Percentiles rank a stretch among this genome's conserved stretches.
These are phyloP conservation scores for Amblyopsis hoosieri DNA, from an alignment of 2,797 vertebrate genomes.

Conservation along the genomic window DNA sequence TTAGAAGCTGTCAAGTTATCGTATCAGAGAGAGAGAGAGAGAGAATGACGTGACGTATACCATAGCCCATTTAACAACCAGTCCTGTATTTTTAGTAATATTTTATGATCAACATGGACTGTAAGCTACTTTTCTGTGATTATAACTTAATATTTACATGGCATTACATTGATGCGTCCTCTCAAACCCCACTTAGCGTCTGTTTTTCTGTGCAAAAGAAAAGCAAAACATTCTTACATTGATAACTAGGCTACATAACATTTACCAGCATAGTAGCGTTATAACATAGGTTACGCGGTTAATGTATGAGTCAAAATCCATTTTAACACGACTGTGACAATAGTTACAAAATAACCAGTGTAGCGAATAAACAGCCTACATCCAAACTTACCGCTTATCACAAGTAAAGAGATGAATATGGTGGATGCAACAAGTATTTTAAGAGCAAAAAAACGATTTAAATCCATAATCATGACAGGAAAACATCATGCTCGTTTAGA, in stretches of 20 bases:
- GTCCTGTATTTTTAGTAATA: too few species aligned
- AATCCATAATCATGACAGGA: slow-evolving; percentile 66
- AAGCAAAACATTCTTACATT: too few species aligned
- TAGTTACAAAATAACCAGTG: background rate
- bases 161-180: too few species aligned
- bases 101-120: too few species aligned
- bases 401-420: slow-evolving; percentile 46
- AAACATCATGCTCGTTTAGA: slow-evolving; percentile 66
- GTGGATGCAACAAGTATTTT: slow-evolving; percentile 37
- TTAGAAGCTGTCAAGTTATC: slow-evolving; percentile 36
- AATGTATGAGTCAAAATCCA: background rate
- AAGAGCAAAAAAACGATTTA: slow-evolving; percentile 40
- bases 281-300: too few species aligned
- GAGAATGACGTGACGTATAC: slow-evolving; percentile 46
- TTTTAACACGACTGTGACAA: background rate
- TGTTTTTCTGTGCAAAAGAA: too few species aligned
- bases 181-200: too few species aligned
- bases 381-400: slow-evolving; percentile 59
- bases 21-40: background rate
- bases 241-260: too few species aligned
- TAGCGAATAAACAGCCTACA: background rate
- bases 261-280: too few species aligned
- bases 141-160: too few species aligned
- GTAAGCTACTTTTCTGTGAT: too few species aligned
- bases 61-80: background rate